Evolutionary conservation across 2,888 invertebrate species (phyloP), one percentile per base, ranked within the genome.

Genomic region (Hydraecia micacea): DNA sequence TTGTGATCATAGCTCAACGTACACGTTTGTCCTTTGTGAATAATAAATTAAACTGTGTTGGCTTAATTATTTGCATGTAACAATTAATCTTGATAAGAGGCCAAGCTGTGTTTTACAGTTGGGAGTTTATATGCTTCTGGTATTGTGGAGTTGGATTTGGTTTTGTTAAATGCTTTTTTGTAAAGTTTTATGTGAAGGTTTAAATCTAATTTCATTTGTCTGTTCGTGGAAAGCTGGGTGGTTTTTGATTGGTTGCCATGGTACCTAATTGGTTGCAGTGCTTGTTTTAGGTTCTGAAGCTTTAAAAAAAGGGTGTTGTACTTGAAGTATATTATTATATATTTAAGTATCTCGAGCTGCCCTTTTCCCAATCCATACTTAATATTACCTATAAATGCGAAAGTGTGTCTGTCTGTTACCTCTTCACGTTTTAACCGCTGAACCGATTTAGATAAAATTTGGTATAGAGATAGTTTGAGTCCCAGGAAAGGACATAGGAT

Each of bases 61-160:
- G 73, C 69, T 79, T 79, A 81, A 81, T 62, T 81, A 86, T 86
- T 80, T 86, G 72, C 69, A 83, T 78, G 62, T 58, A 67, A 72
- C 74, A 52, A 80, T 85, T 83, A 77, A 83, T 83, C 77, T 87
- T 86, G 63, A 83, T 87, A 68, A 79, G 15, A 77, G 62, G 42
- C 39, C 42, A 77, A 55, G 68, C 76, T 69, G 15, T 81, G 76
- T 84, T 78, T 74, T 74, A 46, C 55, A 83, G 62, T 60, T 62
- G 11, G 28, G 8, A 84, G 67, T 62, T 62, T n/a, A 63, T 42
- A 32, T 68, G 21, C 42, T 25, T 71, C 13, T 63, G 21, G 39
- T 62, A 36, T 63, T 79, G 49, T 58, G 15, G 4, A 58, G 75
- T 63, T 71, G 39, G 52, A 75, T 63, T 70, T 46, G 18, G 60